Evolutionary conservation across 2,888 invertebrate genomes (phyloP), one percentile per base, ranked within the genome.

Genomic region (Lasioglossum vierecki): DNA sequence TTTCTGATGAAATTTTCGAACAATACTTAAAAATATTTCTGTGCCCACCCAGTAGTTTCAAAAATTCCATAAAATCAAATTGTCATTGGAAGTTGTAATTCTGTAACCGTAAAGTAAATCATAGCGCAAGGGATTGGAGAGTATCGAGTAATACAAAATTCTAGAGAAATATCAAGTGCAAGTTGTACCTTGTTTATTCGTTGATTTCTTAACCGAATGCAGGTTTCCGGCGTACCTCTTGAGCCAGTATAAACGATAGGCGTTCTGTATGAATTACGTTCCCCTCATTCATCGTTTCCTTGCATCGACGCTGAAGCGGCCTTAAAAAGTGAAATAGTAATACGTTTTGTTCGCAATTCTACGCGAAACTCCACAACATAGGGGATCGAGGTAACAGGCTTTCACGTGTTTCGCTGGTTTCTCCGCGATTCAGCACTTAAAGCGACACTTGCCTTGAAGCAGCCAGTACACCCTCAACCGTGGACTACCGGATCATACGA

Each of bases 371-470:
- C 49, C 9, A 9, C 39, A 26, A 44, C 18, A 41, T 3, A 15
- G 26, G 44, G 15, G 26, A 44, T 26, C 39, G 71, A 46, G 44
- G 46, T 76, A 46, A 70, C 70, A 41, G n/a, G 70, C n/a, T 70
- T 70, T 41, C 35, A 9, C 39, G 46, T 26, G 60, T 75, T 75
- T 26, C 26, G 18, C n/a, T 57, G 53, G 15, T 35, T 30, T 49
- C 39, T 76, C 75, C 11, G 30, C 44, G 63, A 41, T 63, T 60
- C 60, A 46, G 13, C 46, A 76, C 22, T 30, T 44, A 66, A 44
- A 44, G 41, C 71, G 71, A 71, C 71, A 44, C 44, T 71, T 41
- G 71, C n/a, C 39, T 66, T 53, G 66, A 49, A 76, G 13, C 18
- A 35, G 70, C 49, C 44, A 30, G 70, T 77, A 70, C 11, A 44